Base-by-base conservation (phyloP, 2,888 invertebrate genomes). In the Phorcus lineatus region DNA sequence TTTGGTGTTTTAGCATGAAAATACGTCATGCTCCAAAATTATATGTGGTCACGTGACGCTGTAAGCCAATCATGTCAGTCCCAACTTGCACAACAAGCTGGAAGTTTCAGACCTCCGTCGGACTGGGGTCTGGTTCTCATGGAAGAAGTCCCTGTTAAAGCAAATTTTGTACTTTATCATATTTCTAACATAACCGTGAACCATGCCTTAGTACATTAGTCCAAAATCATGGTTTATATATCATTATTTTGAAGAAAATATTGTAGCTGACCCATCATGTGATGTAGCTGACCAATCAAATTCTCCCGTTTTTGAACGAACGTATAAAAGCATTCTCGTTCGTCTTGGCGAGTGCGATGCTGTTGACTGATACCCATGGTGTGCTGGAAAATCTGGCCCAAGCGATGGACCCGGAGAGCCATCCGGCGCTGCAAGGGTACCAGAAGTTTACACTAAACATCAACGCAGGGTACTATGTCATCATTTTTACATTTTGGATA, bases 331-430 rank as follows among this genome's bases (percentile, higher is more conserved):
- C 82, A 82, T 82, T 67, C 83, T 79, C 66, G 79, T 66, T 82
- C 82, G 78, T 70, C 83, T 83, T 87, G 86, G 84, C 80, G 87
- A 86, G 84, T 88, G 87, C 86, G 88, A 89, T 88, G 91, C 88
- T 88, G 87, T 85, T 88, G 88, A 87, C 88, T 85, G 87, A 90
- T 85, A 86, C 86, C 85, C 80, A 85, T 85, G 87, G 85, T 86
- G 87, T 85, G 86, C 83, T 79, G 85, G 83, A 84, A 87, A 89
- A 91, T 91, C 91, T 88, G 84, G 86, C 87, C 80, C 86, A 87
- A 87, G 88, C 88, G 92, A 94, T 94, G 94, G 94, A 93, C 91
- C 93, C 93, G 90, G 93, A 92, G 91, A 93, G 92, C 92, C 93
- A 94, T 94, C 93, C 93, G 91, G 92, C 91, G 88, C 92, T 92